Evolutionary conservation across 2,113 vertebrate species (phyloP).

Genomic region (Ramphastos sulfuratus): DNA sequence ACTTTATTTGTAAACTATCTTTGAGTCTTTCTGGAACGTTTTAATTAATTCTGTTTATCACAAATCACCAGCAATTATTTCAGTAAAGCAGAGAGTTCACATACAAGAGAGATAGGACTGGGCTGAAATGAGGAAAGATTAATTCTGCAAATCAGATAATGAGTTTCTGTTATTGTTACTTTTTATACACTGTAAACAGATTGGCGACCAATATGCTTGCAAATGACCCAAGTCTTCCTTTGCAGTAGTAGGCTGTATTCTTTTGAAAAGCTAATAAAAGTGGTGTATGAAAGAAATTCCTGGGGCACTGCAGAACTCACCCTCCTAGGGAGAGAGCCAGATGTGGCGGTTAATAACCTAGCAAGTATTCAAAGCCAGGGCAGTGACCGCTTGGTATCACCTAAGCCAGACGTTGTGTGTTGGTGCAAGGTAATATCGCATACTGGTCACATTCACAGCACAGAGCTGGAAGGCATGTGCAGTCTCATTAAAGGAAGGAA

Average conservation of each 20-base stretch:
- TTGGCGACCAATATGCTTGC: conserved; percentile 45
- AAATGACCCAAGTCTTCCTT: conserved; percentile 58
- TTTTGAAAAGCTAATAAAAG: conserved; percentile 73
- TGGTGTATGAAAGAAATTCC: conserved; percentile 71
- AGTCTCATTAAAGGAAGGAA: conserved; percentile 46
- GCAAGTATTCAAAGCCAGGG: conserved; percentile 53
- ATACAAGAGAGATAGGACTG: background rate
- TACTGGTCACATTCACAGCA: conserved; percentile 69
- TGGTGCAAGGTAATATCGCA: conserved; percentile 57
- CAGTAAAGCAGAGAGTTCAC: background rate
- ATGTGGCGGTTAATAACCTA: conserved; percentile 61
- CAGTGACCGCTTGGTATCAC: conserved; percentile 72
- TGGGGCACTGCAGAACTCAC: conserved; percentile 66
- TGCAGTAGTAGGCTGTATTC: conserved; percentile 60
- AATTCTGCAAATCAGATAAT: background rate
- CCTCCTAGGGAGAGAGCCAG: conserved; percentile 71
- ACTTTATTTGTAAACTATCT: background rate
- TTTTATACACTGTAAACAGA: conserved; percentile 26
- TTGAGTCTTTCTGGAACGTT: background rate
- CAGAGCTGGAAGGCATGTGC: conserved; percentile 57
- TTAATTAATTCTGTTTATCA: background rate
- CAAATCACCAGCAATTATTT: background rate
- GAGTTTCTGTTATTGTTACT: background rate
- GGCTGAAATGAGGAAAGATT: background rate
- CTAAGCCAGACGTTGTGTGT: conserved; percentile 67